Base-by-base conservation (phyloP, 2,888 invertebrate species). In the Drosophila stalkeri region DNA sequence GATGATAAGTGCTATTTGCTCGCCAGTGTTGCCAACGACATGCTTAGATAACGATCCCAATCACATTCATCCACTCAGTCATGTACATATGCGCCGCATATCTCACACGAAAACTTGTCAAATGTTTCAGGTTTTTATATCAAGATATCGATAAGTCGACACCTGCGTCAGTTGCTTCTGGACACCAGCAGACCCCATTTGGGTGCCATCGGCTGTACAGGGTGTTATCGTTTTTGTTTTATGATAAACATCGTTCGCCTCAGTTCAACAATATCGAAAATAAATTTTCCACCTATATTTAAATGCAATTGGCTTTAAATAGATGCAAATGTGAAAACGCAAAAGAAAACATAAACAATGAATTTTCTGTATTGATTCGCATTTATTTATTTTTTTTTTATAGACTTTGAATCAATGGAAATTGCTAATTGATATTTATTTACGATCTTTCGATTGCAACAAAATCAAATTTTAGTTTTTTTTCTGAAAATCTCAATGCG, bases 1-100 rank as follows among this genome's bases (percentile, higher is more conserved):
- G 37, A 23, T 14, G 63, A 57, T 46, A 71, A 52, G 63, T 44
- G 43, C 9, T 12, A 7, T 8, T 23, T 14, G 54, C 16, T 37
- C 5, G 16, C 54, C n/a, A 37, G 8, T 37, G 52, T 16, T 35
- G 23, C 1, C 47, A 14, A 14, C 33, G 27, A 23, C 12, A 23
- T 18, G 47, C 23, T 44, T 20, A 63, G 73, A 74, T 74, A 74
- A 68, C 68, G 35, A 67, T 64, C 51, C 61, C 51, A 56, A 18
- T 11, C 46, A 47, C 35, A 51, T 18, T 39, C 37, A 47, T 20
- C 18, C 37, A 49, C n/a, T 20, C 51, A 8, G 23, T 11, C 44
- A 5, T 14, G 20, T 0, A 39, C 9, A 23, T 23, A 54, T 52
- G 23, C 1, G 20, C 37, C 12, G 9, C 20, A 31, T 37, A 47